Base-by-base conservation (phyloP, 2,797 vertebrate species). In the Molossus molossus region DNA sequence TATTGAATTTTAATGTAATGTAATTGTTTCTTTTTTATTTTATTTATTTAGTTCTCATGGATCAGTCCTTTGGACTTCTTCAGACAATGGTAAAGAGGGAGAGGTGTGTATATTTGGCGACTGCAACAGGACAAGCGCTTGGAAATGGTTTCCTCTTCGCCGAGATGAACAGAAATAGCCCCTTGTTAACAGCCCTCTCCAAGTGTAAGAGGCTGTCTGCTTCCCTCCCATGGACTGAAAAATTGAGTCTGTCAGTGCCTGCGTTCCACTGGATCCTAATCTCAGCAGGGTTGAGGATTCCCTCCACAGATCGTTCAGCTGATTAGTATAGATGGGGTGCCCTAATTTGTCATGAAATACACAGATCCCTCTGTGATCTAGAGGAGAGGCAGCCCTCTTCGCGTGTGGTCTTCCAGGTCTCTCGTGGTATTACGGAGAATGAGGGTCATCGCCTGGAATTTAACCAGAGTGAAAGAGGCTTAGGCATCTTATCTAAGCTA, bases 381-480 rank as follows among this genome's bases (percentile, higher is more conserved):
- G 6, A 17, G 27, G 45, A 23, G 2, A 58, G 9, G 23, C 17
- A 40, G 45, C n/a, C 4, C 6, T 57, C 88, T 48, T 48, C 60
- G 14, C 58, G 25, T 7, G 25, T 73, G 21, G 5, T 17, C 7
- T 80, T 84, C 58, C n/a, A 50, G 23, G 20, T 77, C 1, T 77
- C 6, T 65, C 12, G 7, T 37, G 79, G 21, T 48, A 29, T 10
- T 53, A 3, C 5, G 37, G 29, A 91, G 9, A 55, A 70, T 37
- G 18, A 55, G 45, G 10, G 18, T 5, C 33, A 69, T 48, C 10
- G 21, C 3, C 11, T 48, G 48, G 10, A 29, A 25, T 55, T 69
- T 69, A 57, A 65, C 15, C 14, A 65, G 64, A 83, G 84, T 87
- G 70, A 75, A 87, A 77, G 33, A 76, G 25, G 14, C 21, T 60